Evolutionary conservation across 2,797 vertebrate genomes (phyloP).

Genomic region (Cirrhinus molitorella): DNA sequence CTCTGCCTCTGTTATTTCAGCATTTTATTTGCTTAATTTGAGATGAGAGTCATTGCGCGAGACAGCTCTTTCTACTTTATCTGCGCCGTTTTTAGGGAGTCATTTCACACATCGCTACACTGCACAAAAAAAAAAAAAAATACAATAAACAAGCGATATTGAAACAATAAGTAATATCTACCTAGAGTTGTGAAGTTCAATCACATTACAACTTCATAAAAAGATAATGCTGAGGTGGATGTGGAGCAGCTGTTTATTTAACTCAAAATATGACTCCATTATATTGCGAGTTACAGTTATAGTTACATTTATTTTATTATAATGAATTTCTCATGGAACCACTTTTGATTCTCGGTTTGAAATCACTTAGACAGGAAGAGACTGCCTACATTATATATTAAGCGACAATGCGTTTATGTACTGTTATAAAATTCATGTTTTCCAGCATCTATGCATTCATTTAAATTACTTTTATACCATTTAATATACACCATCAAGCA

Average conservation of each 20-base stretch:
- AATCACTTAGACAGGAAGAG: neutral
- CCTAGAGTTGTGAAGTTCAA: slow-evolving; percentile 18
- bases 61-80: slow-evolving; percentile 47
- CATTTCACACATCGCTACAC: slow-evolving; percentile 76
- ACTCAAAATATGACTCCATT: neutral
- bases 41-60: slow-evolving; percentile 34
- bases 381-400: neutral
- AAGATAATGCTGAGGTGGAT: neutral
- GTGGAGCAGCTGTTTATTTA: neutral
- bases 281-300: neutral
- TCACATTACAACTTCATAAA: slow-evolving; percentile 9
- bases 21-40: slow-evolving; percentile 52
- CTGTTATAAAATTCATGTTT: neutral
- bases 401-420: neutral
- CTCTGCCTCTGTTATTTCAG: slow-evolving; percentile 32
- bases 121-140: slow-evolving; percentile 69
- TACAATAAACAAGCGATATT: slow-evolving; percentile 68
- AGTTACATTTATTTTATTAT: neutral
- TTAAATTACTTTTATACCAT: neutral
- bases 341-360: neutral
- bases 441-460: neutral
- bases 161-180: slow-evolving; percentile 60
- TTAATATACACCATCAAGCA: neutral
- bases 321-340: neutral
- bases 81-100: slow-evolving; percentile 55